Evolutionary conservation across 2,797 vertebrate genomes (phyloP), one percentile per base, ranked within the genome.

Genomic region (Myotis planiceps): DNA sequence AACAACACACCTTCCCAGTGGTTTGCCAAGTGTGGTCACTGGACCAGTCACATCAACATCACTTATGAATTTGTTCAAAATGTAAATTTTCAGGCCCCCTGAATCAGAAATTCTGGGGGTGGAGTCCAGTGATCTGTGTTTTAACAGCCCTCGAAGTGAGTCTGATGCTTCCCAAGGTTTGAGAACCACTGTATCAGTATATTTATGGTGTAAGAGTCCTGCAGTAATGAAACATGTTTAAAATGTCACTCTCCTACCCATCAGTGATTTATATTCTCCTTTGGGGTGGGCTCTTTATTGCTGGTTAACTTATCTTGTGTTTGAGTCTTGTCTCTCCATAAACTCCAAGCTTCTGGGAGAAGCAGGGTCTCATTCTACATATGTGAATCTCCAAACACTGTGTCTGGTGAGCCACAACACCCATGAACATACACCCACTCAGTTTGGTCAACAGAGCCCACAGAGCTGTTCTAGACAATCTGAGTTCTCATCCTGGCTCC

Each of bases 361-460:
- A 51, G 18, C 18, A 58, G 66, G 27, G 7, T 3, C 29, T 87
- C 14, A 14, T 18, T 34, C n/a, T 2, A 6, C 1, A 2, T 3
- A n/a, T 1, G 9, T 27, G 34, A 8, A 6, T 55, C 69, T 58
- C 49, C 1, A n/a, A 19, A 34, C 16, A 47, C 34, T 27, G 1
- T 53, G 5, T 53, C 49, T 78, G 34, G 16, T 9, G 42, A 32
- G 12, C 21, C 1, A 13, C 2, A 25, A 16, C 6, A 3, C 47
- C 5, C 3, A 29, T 3, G 16, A 42, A 3, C 0, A 7, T 6
- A 13, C 3, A 58, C 8, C 3, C 32, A 8, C 3, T 76, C 19
- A 4, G 2, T 29, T n/a, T 13, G 29, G 42, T 34, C 34, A 9
- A 10, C 9, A 72, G 47, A 9, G 14, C 12, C 32, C 39, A 45